Base-by-base conservation (phyloP, 2,113 vertebrate genomes). In the Ciconia boyciana region DNA sequence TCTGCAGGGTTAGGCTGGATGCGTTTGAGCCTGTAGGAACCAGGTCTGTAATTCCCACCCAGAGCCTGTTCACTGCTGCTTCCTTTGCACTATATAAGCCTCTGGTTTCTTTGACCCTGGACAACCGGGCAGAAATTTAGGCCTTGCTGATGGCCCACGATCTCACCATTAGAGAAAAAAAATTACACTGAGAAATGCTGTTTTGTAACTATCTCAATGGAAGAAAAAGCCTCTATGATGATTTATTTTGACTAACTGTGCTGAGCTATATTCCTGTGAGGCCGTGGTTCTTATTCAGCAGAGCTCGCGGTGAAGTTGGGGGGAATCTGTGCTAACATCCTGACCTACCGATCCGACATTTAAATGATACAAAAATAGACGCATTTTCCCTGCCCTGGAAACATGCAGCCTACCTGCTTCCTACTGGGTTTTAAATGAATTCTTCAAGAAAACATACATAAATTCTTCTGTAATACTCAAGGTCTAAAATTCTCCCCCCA, bases 391-490 rank as follows among this genome's bases (percentile, higher is more conserved):
- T 79, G 46, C 77, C 80, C 78, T 66, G 81, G 58, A 77, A 95
- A 94, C 16, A 2, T 15, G 39, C 46, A 58, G 19, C 20, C 58
- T 86, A 72, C 89, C 58, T 66, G 44, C 24, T 88, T 82, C 75
- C 87, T 88, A 62, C 72, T 74, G 68, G 41, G 14, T 84, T 96
- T 96, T 74, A 89, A 85, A 97, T 85, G 19, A 82, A 55, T 49
- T 82, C 69, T 71, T 94, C 18, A 69, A n/a, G 83, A 95, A 97
- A 93, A 10, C 80, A 61, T 58, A 74, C 16, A 62, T 66, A 72
- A 77, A 77, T 34, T 83, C 43, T 83, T 96, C 81, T 48, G 49
- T 91, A 94, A 78, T 86, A 64, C 19, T 72, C 57, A 55, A 89
- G 58, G 44, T 32, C 68, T 60, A 36, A 88, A 77, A 90, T 86